Conservation (phyloP, 2,797 vertebrate genomes). For the Lycodopsis pacificus region DNA sequence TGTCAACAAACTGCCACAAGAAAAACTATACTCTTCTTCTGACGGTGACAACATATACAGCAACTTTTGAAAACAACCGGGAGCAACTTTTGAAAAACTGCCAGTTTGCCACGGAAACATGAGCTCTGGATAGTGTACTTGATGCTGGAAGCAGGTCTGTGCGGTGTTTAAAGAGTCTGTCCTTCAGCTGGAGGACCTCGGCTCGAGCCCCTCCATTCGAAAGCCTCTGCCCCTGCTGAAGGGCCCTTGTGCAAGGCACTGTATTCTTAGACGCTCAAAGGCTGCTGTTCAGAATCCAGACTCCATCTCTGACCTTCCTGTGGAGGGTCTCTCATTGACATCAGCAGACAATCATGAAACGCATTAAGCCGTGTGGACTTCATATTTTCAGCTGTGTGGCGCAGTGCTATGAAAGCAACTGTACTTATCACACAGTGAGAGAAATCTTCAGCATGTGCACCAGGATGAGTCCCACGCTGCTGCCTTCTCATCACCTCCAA, state of each 20-base stretch:
- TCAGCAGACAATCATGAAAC: background rate
- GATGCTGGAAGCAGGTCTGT: background rate
- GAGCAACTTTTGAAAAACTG: background rate
- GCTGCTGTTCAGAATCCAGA: background rate
- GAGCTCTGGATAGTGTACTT: background rate
- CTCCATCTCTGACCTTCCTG: slow-evolving; percentile 1
- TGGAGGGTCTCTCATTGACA: background rate
- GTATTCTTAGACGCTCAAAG: background rate
- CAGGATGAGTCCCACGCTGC: background rate
- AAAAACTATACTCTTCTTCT: background rate
- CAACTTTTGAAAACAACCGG: background rate
- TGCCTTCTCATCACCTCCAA: background rate
- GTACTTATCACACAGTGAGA: background rate
- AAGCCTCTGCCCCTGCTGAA: slow-evolving; percentile 26
- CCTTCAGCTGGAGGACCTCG: slow-evolving; percentile 35
- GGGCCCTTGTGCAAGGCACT: slow-evolving; percentile 31
- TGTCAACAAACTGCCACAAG: background rate
- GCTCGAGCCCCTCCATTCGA: background rate
- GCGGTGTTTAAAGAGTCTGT: background rate
- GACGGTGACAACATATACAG: background rate
- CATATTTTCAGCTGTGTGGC: background rate
- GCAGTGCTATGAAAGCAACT: background rate
- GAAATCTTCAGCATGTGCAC: background rate
- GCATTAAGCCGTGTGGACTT: background rate
- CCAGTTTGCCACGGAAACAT: slow-evolving; percentile 26